Evolutionary conservation across 1,140 invertebrate species (phyloP).

Genomic region (silkworm (Bombyx mori)): DNA sequence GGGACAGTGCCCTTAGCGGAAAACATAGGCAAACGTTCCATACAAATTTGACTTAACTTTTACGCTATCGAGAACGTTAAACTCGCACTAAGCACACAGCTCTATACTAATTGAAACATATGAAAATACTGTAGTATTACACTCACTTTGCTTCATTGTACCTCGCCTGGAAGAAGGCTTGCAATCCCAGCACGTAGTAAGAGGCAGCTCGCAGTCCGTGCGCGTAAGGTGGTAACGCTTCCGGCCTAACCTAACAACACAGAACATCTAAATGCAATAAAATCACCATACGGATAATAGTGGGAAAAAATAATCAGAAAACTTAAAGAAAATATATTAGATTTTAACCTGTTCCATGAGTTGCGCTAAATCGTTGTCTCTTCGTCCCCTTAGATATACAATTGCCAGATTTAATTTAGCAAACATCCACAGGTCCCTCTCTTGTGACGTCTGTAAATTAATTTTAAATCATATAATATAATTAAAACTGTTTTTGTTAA

Average conservation of each 20-base stretch:
- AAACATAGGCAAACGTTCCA: too few relatives aligned
- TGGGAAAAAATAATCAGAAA: neutral
- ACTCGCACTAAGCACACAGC: too few relatives aligned
- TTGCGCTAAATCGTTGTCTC: slow-evolving; percentile 88
- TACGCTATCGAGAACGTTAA: too few relatives aligned
- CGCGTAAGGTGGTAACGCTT: slow-evolving; percentile 85
- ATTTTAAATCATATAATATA: neutral
- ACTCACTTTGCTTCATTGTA: slow-evolving; percentile 97
- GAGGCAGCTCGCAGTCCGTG: slow-evolving; percentile 92
- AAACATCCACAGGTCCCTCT: slow-evolving; percentile 93
- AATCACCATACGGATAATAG: neutral
- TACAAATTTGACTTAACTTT: too few relatives aligned
- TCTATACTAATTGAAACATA: too few relatives aligned
- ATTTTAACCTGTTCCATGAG: slow-evolving; percentile 82
- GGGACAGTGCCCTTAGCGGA: too few relatives aligned
- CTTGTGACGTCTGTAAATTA: slow-evolving; percentile 80
- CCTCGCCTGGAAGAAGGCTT: slow-evolving; percentile 95
- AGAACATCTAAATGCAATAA: neutral
- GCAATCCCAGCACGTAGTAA: slow-evolving; percentile 96
- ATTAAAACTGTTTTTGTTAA: too few relatives aligned
- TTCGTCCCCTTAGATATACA: slow-evolving; percentile 91
- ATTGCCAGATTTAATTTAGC: slow-evolving; percentile 96
- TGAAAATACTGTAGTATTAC: slow-evolving; percentile 19
- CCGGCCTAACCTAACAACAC: slow-evolving; percentile 83
- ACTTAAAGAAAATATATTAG: neutral